Conservation (phyloP, 2,113 vertebrate species). For the Dasyprocta punctata region DNA sequence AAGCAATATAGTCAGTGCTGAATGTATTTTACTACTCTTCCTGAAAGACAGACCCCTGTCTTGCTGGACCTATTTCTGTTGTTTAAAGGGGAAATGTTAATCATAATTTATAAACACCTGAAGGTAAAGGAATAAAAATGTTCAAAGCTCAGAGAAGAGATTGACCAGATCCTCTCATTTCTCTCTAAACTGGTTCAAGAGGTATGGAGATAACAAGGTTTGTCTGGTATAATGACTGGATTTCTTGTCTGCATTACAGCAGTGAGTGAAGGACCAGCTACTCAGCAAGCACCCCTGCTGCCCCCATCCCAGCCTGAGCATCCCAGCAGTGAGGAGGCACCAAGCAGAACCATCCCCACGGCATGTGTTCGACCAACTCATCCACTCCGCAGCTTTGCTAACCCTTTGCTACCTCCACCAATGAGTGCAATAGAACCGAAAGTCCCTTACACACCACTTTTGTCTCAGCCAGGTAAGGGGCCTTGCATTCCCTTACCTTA, state of each 20-base stretch:
- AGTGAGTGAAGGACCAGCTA: conserved; percentile 82
- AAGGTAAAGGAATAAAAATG: background rate
- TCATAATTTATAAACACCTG: background rate
- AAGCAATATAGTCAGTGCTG: background rate
- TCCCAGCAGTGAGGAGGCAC: conserved; percentile 86
- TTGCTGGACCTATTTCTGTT: background rate
- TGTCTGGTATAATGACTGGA: background rate
- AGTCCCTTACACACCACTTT: conserved; percentile 91
- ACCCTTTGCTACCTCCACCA: conserved; percentile 93
- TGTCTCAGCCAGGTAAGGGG: conserved; percentile 88
- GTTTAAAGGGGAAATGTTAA: conserved; percentile 1
- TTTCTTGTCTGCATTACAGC: conserved; percentile 74
- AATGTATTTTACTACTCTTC: conserved; percentile 22
- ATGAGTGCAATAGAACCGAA: conserved; percentile 95
- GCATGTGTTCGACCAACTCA: conserved; percentile 95
- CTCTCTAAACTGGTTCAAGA: background rate
- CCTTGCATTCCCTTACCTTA: rapidly evolving
- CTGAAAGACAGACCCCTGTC: background rate
- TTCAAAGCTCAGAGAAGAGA: background rate
- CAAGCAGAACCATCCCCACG: conserved; percentile 92
- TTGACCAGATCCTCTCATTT: background rate
- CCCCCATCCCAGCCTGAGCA: conserved; percentile 87
- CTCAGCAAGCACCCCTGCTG: conserved; percentile 87
- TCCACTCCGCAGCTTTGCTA: conserved; percentile 95
- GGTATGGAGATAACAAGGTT: background rate